Percentiles rank a stretch among this genome's conserved stretches.
These are phyloP conservation scores for Zaprionus inermis DNA, from an alignment of 1,140 invertebrate species.

Conservation along the genomic window DNA sequence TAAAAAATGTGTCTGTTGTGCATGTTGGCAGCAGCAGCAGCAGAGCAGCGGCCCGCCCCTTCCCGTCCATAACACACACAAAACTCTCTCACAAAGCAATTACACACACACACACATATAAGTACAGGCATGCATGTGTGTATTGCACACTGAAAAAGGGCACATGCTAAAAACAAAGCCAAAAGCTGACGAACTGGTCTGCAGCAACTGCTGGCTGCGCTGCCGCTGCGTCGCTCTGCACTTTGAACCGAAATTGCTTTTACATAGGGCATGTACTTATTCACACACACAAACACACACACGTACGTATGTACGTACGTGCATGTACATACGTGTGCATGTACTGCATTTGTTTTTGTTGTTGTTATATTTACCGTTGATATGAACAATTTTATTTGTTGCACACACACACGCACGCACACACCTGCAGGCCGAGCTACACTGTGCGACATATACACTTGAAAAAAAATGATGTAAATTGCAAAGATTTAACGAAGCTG, in stretches of 20 bases:
- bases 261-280: slow-evolving; percentile 11
- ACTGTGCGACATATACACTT: slow-evolving; percentile 28
- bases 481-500: slow-evolving; percentile 18
- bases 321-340: slow-evolving; percentile 21
- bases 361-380: slow-evolving; percentile 67
- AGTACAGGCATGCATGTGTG: slow-evolving; percentile 4
- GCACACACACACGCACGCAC: slow-evolving; percentile 25
- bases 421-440: not conserved
- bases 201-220: slow-evolving; percentile 17
- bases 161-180: slow-evolving; percentile 76
- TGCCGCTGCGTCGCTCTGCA: slow-evolving; percentile 32
- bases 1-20: slow-evolving; percentile 46
- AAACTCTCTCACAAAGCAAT: slow-evolving; percentile 9
- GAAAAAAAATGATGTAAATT: slow-evolving; percentile 37
- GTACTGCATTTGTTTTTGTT: slow-evolving; percentile 16
- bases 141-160: slow-evolving; percentile 55
- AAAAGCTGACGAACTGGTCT: slow-evolving; percentile 62
- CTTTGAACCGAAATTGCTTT: slow-evolving; percentile 46
- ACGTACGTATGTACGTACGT: not conserved
- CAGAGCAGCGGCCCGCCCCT: slow-evolving; percentile 18
- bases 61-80: slow-evolving; percentile 14
- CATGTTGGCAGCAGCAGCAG: slow-evolving; percentile 23
- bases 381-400: slow-evolving; percentile 42
- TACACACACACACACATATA: slow-evolving; percentile 14
- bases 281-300: not conserved